Conservation (phyloP, 2,797 vertebrate genomes). For the Taeniopygia guttata region DNA sequence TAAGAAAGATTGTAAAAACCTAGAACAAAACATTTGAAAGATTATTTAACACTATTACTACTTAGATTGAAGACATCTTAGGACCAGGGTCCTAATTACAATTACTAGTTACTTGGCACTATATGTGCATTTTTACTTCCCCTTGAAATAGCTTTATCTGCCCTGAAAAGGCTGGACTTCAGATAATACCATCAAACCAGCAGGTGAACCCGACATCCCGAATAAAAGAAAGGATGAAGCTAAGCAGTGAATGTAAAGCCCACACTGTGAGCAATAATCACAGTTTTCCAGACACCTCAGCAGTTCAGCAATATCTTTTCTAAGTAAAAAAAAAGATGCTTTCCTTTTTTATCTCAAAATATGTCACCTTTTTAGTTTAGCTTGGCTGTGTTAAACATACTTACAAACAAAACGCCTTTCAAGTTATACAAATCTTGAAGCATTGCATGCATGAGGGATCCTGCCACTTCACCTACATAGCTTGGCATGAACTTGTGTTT, state of each 20-base stretch:
- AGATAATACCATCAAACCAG: background rate
- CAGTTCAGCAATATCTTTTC: background rate
- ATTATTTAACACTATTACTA: conserved; percentile 4
- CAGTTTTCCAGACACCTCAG: background rate
- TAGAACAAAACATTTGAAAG: background rate
- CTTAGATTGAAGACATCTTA: background rate
- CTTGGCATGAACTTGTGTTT: background rate
- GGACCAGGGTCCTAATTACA: background rate
- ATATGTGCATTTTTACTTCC: background rate
- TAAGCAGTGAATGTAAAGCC: background rate
- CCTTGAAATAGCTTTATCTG: background rate
- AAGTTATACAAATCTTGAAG: background rate
- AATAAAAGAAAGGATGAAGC: background rate
- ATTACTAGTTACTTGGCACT: conserved; percentile 7
- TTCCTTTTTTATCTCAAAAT: conserved; percentile 22
- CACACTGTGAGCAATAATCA: conserved; percentile 27
- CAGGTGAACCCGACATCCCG: background rate
- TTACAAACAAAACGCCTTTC: background rate
- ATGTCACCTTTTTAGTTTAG: background rate
- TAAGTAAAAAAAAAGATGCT: background rate
- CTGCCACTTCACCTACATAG: background rate
- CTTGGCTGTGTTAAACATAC: background rate
- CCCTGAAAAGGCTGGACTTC: background rate
- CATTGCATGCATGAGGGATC: background rate
- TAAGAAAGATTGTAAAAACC: background rate